A percentile compares a stretch with the other conserved stretches of the same genome.
phyloP scores from a whole-genome alignment of 53 echinoderm and acorn worm genomes.

The Zoroaster sp. region DNA sequence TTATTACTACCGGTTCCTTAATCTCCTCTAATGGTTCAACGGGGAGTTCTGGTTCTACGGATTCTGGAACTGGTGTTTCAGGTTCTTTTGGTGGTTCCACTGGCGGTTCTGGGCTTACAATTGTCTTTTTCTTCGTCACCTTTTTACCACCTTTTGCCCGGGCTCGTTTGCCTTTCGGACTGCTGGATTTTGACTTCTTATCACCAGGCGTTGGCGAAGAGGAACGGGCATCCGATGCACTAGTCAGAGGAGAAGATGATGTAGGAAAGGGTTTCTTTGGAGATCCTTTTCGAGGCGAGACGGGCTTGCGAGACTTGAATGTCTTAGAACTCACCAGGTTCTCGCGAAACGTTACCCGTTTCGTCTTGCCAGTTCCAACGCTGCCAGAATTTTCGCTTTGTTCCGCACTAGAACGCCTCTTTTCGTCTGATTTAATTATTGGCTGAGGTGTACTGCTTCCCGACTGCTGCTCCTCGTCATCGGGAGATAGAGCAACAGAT shows the following conservation, averaged over 20 bases:
- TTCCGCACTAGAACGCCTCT: not conserved
- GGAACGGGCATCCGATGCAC: slow-evolving; percentile 3
- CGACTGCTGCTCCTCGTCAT: not conserved
- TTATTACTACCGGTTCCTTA: slow-evolving; percentile 57
- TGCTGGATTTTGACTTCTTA: slow-evolving; percentile 68
- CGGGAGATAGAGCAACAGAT: slow-evolving; percentile 5
- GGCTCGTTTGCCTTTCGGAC: slow-evolving; percentile 60
- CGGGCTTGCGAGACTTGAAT: slow-evolving; percentile 52
- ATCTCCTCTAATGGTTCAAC: slow-evolving; percentile 60
- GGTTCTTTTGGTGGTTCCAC: slow-evolving; percentile 33
- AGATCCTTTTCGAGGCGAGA: slow-evolving; percentile 8
- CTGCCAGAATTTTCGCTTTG: slow-evolving; percentile 66
- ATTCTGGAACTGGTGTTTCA: slow-evolving; percentile 15
- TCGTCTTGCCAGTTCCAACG: slow-evolving; percentile 46
- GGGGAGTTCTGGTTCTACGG: slow-evolving; percentile 4
- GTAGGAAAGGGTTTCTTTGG: slow-evolving; percentile 14
- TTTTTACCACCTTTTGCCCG: slow-evolving; percentile 60
- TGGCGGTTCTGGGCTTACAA: not conserved
- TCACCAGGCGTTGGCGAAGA: slow-evolving; percentile 45
- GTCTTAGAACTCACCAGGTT: slow-evolving; percentile 82
- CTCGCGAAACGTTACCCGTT: slow-evolving; percentile 76
- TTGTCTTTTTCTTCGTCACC: slow-evolving; percentile 65
- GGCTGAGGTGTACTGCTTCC: slow-evolving; percentile 62
- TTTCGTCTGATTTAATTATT: slow-evolving; percentile 57
- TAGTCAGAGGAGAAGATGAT: not conserved